phyloP scores from a whole-genome alignment of 2,113 vertebrate genomes.

The Salvelinus alpinus region DNA sequence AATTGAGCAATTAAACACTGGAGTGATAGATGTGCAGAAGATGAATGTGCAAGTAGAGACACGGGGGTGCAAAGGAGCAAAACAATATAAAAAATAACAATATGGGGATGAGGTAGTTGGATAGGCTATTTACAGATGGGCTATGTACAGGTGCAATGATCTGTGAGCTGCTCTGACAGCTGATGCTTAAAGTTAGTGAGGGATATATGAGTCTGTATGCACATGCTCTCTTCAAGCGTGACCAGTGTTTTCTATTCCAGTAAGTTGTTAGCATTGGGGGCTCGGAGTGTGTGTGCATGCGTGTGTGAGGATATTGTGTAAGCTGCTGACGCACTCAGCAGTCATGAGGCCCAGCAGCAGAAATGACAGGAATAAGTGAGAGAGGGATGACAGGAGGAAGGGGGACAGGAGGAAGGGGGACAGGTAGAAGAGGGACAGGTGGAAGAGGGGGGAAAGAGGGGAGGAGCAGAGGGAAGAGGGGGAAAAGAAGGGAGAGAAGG shows the following conservation, averaged over 20 bases:
- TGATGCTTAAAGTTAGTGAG: too few relatives aligned
- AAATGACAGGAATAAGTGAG: slow-evolving; percentile 37
- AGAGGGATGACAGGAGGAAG: slow-evolving; percentile 1
- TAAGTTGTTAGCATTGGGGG: too few relatives aligned
- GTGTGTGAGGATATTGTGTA: slow-evolving; percentile 28
- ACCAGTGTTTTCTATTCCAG: slow-evolving; percentile 1
- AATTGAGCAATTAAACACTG: too few relatives aligned
- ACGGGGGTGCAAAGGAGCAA: too few relatives aligned
- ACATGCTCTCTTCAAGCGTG: slow-evolving; percentile 10
- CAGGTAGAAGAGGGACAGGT: slow-evolving; percentile 6
- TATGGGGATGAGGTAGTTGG: too few relatives aligned
- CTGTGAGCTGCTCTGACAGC: too few relatives aligned
- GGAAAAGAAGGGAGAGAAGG: slow-evolving; percentile 17
- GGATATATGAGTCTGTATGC: background rate
- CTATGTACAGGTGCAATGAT: too few relatives aligned
- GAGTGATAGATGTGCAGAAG: too few relatives aligned
- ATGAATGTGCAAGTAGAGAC: too few relatives aligned
- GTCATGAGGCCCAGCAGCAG: slow-evolving; percentile 52
- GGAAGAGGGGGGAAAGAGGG: slow-evolving; percentile 5
- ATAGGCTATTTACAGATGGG: too few relatives aligned
- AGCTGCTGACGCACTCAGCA: slow-evolving; percentile 45
- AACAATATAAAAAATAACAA: too few relatives aligned
- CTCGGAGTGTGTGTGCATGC: background rate
- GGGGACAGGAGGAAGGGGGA: slow-evolving; percentile 4
- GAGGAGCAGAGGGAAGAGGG: slow-evolving; percentile 27